Conservation (phyloP, 2,113 vertebrate species). For the Eptatretus burgeri region DNA sequence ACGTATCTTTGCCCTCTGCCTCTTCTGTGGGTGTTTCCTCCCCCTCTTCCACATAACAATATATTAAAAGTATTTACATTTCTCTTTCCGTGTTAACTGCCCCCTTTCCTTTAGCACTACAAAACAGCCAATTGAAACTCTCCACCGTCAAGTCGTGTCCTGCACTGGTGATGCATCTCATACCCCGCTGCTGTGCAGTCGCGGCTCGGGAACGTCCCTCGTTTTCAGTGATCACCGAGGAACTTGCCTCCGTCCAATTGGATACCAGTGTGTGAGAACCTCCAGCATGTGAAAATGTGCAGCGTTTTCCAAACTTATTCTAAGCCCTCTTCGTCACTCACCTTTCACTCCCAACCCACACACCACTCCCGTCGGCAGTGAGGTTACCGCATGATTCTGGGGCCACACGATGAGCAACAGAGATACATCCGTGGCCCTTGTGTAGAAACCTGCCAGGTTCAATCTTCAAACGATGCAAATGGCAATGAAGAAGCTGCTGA, state of each 20-base stretch:
- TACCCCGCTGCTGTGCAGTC: conserved; percentile 58
- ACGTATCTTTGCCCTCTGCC: not conserved
- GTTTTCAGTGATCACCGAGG: conserved; percentile 45
- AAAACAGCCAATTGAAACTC: conserved; percentile 39
- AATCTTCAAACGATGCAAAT: too few relatives aligned
- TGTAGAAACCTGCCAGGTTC: too few relatives aligned
- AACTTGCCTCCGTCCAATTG: conserved; percentile 33
- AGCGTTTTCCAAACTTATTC: too few relatives aligned
- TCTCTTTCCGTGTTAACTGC: not conserved
- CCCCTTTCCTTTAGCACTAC: conserved; percentile 23
- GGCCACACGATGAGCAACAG: too few relatives aligned
- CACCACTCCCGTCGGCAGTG: too few relatives aligned
- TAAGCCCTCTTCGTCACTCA: too few relatives aligned
- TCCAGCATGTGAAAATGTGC: too few relatives aligned
- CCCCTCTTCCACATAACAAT: not conserved
- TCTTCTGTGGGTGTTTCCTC: not conserved
- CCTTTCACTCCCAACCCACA: too few relatives aligned
- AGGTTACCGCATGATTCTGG: too few relatives aligned
- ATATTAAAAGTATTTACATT: not conserved
- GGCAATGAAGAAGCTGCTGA: too few relatives aligned
- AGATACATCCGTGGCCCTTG: too few relatives aligned
- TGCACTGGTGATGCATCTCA: conserved; percentile 49
- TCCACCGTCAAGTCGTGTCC: conserved; percentile 44
- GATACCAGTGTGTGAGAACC: conserved; percentile 43
- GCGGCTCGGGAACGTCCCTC: conserved; percentile 74